Conservation (phyloP, 2,888 invertebrate species). For the Troilus luridus region DNA sequence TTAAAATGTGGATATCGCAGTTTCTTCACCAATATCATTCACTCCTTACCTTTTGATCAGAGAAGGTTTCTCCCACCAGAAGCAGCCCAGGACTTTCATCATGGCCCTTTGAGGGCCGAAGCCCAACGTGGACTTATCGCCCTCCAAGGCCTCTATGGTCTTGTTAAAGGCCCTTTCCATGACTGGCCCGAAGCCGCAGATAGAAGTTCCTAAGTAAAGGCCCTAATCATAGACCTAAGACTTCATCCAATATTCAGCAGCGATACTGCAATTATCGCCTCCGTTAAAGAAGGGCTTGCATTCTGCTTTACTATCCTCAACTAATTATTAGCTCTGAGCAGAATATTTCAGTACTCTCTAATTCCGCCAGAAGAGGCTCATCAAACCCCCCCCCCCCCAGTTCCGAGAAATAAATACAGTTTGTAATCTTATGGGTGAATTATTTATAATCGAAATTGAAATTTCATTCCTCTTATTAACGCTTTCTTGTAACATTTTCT, state of each 20-base stretch:
- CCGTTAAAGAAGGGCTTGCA: not conserved
- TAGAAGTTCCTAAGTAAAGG: not conserved
- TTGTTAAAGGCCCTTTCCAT: not conserved
- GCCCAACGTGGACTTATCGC: not conserved
- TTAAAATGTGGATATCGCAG: too few species aligned
- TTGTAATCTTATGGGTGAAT: not conserved
- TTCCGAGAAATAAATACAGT: not conserved
- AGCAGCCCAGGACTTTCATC: slow-evolving; percentile 8
- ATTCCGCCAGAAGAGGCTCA: not conserved
- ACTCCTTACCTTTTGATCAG: not conserved
- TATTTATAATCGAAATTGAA: not conserved
- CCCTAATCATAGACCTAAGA: not conserved
- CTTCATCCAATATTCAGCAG: not conserved
- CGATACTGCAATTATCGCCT: not conserved
- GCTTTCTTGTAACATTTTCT: not conserved
- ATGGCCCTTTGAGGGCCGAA: not conserved
- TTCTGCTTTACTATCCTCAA: not conserved
- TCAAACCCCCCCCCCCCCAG: not conserved
- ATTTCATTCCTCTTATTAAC: not conserved
- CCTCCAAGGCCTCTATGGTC: not conserved
- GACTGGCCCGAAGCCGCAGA: not conserved
- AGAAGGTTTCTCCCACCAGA: slow-evolving; percentile 7
- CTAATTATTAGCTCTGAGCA: not conserved
- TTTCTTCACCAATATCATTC: not conserved
- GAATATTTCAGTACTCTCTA: not conserved